Evolutionary conservation across 2,888 invertebrate species (phyloP).

Genomic region (Aleiodes alternator): DNA sequence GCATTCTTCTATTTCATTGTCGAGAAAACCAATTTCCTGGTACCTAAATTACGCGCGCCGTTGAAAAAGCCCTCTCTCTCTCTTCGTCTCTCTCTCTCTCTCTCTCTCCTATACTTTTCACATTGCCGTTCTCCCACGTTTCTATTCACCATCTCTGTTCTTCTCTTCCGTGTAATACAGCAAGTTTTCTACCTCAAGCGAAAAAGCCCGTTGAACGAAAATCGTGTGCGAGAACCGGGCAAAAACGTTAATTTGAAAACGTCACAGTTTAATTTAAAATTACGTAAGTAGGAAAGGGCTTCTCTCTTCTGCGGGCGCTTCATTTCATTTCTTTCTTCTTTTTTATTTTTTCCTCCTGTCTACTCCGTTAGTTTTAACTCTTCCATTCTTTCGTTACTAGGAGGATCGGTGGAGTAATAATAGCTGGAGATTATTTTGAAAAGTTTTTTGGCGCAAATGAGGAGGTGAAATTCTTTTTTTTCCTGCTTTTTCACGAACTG

Average conservation of each 20-base stretch:
- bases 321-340: conserved; percentile 40
- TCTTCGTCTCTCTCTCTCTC: conserved; percentile 31
- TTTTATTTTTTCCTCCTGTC: conserved; percentile 32
- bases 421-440: conserved; percentile 57
- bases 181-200: conserved; percentile 71
- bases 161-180: conserved; percentile 67
- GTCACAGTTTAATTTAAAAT: conserved; percentile 75
- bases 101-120: conserved; percentile 32
- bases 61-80: conserved; percentile 69
- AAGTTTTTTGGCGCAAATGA: conserved; percentile 30
- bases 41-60: conserved; percentile 75
- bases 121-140: conserved; percentile 22
- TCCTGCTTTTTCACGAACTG: conserved; percentile 40
- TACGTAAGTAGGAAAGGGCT: conserved; percentile 68
- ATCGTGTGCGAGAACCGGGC: conserved; percentile 55
- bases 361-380: conserved; percentile 27
- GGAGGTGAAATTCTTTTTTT: neutral
- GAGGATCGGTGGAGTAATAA: conserved; percentile 63
- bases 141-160: conserved; percentile 25
- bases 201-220: conserved; percentile 44
- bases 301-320: conserved; percentile 34
- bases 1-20: conserved; percentile 76
- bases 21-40: conserved; percentile 76
- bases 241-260: conserved; percentile 76
- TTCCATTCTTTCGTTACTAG: conserved; percentile 46